phyloP scores from a whole-genome alignment of 2,797 vertebrate genomes.

The Yasuhikotakia modesta region DNA sequence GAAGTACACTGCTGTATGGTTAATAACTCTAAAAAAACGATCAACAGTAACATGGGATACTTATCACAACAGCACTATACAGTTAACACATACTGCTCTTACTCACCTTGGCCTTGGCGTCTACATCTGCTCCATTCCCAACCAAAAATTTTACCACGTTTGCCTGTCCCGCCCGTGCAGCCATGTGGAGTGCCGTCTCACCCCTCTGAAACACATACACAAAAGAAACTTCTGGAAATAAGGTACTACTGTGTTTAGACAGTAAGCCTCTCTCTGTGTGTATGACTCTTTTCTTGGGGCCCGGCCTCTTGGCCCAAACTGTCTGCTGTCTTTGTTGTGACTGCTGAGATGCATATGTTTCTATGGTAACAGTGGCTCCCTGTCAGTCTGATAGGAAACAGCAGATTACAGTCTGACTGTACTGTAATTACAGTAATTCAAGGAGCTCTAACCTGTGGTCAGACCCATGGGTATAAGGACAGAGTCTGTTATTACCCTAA shows the following conservation, averaged over 20 bases:
- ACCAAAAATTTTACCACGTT: slow-evolving; percentile 93
- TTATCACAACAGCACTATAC: neutral
- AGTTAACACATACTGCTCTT: neutral
- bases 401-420: slow-evolving; percentile 56
- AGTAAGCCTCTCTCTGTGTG: slow-evolving; percentile 37
- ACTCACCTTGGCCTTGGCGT: slow-evolving; percentile 92
- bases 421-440: slow-evolving; percentile 57
- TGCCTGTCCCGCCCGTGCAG: slow-evolving; percentile 91
- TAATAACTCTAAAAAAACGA: neutral
- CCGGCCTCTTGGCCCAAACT: slow-evolving; percentile 39
- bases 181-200: slow-evolving; percentile 97
- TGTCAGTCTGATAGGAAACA: slow-evolving; percentile 35
- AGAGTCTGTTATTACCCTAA: slow-evolving; percentile 53
- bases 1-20: too few relatives aligned
- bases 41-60: neutral
- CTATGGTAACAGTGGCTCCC: slow-evolving; percentile 33
- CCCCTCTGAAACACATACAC: slow-evolving; percentile 82
- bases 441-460: slow-evolving; percentile 49
- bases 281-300: slow-evolving; percentile 24
- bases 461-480: slow-evolving; percentile 37
- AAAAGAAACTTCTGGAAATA: slow-evolving; percentile 38
- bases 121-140: slow-evolving; percentile 90
- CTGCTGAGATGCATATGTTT: slow-evolving; percentile 32
- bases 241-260: slow-evolving; percentile 21
- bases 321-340: slow-evolving; percentile 56